Percentiles rank a stretch among this genome's conserved stretches.
These are phyloP conservation scores for Orientallactaga sibirica DNA, from an alignment of 2,797 vertebrate species.

Conservation along the genomic window DNA sequence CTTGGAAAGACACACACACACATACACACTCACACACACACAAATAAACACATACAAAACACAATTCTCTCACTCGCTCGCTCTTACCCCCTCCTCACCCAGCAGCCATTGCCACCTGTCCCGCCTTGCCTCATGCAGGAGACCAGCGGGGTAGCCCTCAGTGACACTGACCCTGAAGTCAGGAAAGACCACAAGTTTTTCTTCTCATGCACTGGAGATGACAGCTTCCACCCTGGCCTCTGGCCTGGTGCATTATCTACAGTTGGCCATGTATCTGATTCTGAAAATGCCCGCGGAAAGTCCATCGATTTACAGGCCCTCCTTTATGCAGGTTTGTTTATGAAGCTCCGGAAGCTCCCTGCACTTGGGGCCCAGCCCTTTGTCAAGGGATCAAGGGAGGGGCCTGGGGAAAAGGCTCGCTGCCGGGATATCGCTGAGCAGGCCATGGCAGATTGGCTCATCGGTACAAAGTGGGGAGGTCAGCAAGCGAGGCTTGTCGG, in stretches of 20 bases:
- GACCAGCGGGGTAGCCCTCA: neutral
- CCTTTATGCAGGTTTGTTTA: conserved; percentile 20
- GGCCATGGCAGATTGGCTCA: neutral
- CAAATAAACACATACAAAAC: neutral
- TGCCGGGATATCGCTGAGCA: neutral
- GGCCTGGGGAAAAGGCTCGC: neutral
- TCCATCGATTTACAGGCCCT: conserved; percentile 45
- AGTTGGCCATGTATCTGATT: conserved; percentile 35
- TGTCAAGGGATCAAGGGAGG: neutral
- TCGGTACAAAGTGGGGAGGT: neutral
- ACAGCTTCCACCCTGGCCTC: conserved; percentile 9
- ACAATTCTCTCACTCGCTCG: neutral
- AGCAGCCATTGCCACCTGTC: neutral
- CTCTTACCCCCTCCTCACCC: neutral
- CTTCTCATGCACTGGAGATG: neutral
- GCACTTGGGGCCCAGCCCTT: neutral
- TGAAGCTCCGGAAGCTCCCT: conserved; percentile 14
- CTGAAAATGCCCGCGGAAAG: conserved; percentile 43
- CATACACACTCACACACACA: conserved; percentile 50
- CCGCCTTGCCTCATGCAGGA: neutral
- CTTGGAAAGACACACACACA: conserved; percentile 51
- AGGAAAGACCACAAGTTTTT: conserved; percentile 42
- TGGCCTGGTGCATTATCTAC: conserved; percentile 35
- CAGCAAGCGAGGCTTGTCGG: neutral
- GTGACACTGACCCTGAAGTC: neutral